Evolutionary conservation across 2,888 invertebrate species (phyloP).

Genomic region (Nomada flava): DNA sequence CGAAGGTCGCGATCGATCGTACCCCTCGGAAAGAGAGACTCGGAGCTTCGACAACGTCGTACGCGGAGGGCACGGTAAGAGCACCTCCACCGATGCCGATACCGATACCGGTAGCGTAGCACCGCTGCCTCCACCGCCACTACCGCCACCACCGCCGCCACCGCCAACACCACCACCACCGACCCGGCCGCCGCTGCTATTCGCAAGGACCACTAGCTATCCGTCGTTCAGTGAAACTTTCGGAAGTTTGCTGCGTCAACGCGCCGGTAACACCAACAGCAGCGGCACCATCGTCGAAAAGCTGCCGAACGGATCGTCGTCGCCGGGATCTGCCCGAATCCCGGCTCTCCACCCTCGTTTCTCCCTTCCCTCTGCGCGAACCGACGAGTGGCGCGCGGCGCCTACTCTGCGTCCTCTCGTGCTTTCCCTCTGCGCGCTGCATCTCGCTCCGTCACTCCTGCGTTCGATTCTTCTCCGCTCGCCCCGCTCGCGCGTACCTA

Average conservation of each 20-base stretch:
- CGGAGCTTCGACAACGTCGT: constrained; percentile 16
- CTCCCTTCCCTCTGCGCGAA: background rate
- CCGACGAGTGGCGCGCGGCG: background rate
- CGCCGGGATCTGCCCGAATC: constrained; percentile 66
- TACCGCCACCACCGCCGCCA: constrained; percentile 30
- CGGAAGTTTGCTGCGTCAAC: constrained; percentile 43
- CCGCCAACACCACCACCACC: background rate
- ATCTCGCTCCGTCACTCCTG: constrained; percentile 23
- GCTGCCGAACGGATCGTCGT: constrained; percentile 50
- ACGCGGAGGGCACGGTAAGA: constrained; percentile 19
- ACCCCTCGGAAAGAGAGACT: constrained; percentile 13
- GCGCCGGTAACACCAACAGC: constrained; percentile 35
- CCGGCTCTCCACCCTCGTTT: constrained; percentile 42
- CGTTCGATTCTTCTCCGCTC: constrained; percentile 14
- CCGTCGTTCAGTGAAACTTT: constrained; percentile 43
- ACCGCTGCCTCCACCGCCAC: constrained; percentile 40
- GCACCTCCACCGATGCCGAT: constrained; percentile 13
- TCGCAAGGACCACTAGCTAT: constrained; percentile 30
- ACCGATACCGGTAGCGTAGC: background rate
- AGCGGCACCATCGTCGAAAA: constrained; percentile 55
- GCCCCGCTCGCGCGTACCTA: constrained; percentile 19
- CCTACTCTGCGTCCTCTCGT: constrained; percentile 29
- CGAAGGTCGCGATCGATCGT: constrained; percentile 71
- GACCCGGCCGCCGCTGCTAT: background rate
- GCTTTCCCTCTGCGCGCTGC: background rate